phyloP scores from a whole-genome alignment of 1,140 invertebrate species.

The Brachionus calyciflorus region DNA sequence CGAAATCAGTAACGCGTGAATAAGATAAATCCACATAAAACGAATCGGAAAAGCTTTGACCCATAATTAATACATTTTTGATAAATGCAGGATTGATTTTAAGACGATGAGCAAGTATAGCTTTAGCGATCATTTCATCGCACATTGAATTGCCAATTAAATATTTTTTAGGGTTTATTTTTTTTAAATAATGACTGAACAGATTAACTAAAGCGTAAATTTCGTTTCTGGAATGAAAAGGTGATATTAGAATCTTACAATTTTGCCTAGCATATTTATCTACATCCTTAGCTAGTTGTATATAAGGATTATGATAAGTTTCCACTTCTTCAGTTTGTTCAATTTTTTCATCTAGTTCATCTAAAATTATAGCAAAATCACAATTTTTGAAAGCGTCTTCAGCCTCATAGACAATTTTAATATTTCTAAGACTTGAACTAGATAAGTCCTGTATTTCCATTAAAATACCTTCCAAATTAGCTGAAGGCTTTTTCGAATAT shows the following conservation, averaged over 20 bases:
- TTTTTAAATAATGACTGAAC: conserved; percentile 13
- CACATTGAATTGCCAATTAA: conserved; percentile 32
- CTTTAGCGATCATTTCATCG: conserved; percentile 38
- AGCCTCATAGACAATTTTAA: background rate
- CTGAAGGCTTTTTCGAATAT: background rate
- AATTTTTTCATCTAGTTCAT: background rate
- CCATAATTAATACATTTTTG: conserved; percentile 28
- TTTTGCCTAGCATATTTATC: conserved; percentile 20
- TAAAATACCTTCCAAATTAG: background rate
- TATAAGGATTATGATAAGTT: conserved; percentile 25
- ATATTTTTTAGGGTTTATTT: conserved; percentile 26
- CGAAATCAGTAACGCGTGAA: conserved; percentile 28
- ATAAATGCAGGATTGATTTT: conserved; percentile 7
- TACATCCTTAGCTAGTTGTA: background rate
- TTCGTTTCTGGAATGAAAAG: conserved; percentile 12
- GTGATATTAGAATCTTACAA: conserved; percentile 26
- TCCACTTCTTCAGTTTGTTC: background rate
- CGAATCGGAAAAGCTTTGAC: conserved; percentile 13
- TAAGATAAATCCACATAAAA: conserved; percentile 31
- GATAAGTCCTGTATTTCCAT: conserved; percentile 31
- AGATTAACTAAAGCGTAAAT: conserved; percentile 25
- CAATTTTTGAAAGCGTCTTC: conserved; percentile 29
- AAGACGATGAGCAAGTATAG: conserved; percentile 17
- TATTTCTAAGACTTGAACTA: background rate
- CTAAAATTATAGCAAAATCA: conserved; percentile 37